A percentile compares a stretch with the other conserved stretches of the same genome.
These are phyloP conservation scores for Hestina assimilis DNA, from an alignment of 1,140 invertebrate species.

Conservation along the genomic window DNA sequence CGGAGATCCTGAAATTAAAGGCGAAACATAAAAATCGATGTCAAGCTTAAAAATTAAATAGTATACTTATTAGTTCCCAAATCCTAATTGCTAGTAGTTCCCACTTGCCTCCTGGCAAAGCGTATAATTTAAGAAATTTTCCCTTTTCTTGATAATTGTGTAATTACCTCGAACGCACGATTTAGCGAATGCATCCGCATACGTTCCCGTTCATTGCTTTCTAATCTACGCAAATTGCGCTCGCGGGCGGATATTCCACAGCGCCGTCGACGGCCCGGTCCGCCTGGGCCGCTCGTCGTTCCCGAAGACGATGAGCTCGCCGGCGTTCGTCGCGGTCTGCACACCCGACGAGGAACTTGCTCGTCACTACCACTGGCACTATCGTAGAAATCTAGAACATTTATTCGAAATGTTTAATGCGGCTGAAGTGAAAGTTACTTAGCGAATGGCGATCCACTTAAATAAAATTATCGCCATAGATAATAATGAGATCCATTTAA, in stretches of 20 bases:
- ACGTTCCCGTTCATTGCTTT: constrained; percentile 94
- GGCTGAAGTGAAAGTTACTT: constrained; percentile 17
- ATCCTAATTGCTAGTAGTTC: no score
- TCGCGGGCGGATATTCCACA: constrained; percentile 86
- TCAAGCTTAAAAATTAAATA: no score
- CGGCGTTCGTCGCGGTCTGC: constrained; percentile 45
- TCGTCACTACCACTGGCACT: constrained; percentile 63
- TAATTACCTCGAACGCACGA: constrained; percentile 91
- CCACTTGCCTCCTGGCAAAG: no score
- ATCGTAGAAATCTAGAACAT: constrained; percentile 61
- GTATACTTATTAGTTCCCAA: no score
- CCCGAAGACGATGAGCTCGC: constrained; percentile 51
- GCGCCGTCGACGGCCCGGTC: constrained; percentile 68
- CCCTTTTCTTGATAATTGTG: constrained; percentile 17
- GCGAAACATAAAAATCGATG: neutral
- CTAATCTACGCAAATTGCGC: constrained; percentile 89
- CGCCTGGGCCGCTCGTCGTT: constrained; percentile 35
- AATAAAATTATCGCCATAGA: neutral
- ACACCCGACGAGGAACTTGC: constrained; percentile 41
- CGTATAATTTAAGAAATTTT: neutral
- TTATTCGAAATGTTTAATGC: constrained; percentile 1
- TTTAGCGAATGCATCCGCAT: constrained; percentile 96
- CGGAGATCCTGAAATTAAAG: constrained; percentile 84
- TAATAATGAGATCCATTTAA: neutral
- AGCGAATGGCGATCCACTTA: neutral